A percentile compares a stretch with the other conserved stretches of the same genome.
phyloP scores from a whole-genome alignment of 2,113 vertebrate species.

The Helogale parvula region DNA sequence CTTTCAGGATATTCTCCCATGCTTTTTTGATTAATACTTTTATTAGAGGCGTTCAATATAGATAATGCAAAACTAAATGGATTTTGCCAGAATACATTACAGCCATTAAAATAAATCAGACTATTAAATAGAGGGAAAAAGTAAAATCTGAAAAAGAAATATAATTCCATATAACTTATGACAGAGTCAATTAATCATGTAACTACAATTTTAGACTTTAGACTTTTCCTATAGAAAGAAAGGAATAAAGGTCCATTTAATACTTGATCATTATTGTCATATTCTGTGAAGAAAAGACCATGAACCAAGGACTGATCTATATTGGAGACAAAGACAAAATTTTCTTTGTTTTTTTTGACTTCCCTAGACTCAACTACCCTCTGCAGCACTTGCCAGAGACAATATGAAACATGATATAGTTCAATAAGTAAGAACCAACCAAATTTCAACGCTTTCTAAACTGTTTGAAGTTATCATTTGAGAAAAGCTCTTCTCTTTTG shows the following conservation, averaged over 20 bases:
- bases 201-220: conserved; percentile 68
- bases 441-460: background rate
- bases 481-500: background rate
- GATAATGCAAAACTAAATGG: conserved; percentile 86
- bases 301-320: conserved; percentile 7
- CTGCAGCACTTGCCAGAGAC: background rate
- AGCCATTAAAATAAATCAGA: conserved; percentile 86
- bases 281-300: conserved; percentile 63
- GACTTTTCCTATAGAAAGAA: conserved; percentile 38
- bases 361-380: fast-evolving
- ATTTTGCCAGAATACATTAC: conserved; percentile 84
- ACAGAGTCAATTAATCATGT: conserved; percentile 85
- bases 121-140: conserved; percentile 80
- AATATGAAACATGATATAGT: background rate
- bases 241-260: conserved; percentile 51
- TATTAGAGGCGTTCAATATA: conserved; percentile 84
- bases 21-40: conserved; percentile 81
- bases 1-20: conserved; percentile 68
- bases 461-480: background rate
- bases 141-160: conserved; percentile 79
- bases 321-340: background rate
- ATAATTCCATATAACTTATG: conserved; percentile 81
- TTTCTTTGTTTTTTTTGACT: background rate
- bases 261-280: conserved; percentile 67
- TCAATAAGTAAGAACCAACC: background rate